phyloP scores from a whole-genome alignment of 2,888 invertebrate genomes.

The Phoronis australis region DNA sequence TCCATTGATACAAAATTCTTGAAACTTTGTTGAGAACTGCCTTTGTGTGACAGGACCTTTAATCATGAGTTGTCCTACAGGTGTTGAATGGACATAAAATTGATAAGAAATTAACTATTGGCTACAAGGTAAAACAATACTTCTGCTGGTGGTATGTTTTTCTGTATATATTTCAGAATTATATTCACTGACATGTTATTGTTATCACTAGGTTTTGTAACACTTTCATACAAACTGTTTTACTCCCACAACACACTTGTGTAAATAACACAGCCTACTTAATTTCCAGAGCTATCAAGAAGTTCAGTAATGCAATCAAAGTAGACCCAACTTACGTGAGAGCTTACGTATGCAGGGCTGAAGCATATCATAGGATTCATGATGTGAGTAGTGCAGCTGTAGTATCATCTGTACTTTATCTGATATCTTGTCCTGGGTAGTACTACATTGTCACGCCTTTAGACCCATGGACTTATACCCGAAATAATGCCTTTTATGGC shows the following conservation, averaged over 20 bases:
- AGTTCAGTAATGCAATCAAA: slow-evolving; percentile 46
- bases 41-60: no score
- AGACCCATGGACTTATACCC: no score
- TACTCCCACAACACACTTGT: no score
- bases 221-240: no score
- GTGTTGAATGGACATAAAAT: no score
- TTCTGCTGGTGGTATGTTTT: neutral
- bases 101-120: neutral
- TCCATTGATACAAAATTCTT: no score
- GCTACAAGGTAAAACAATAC: neutral
- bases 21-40: no score
- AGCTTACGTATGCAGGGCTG: slow-evolving; percentile 49
- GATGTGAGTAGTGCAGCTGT: slow-evolving; percentile 27
- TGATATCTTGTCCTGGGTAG: neutral
- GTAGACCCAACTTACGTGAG: slow-evolving; percentile 51
- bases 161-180: neutral
- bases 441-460: neutral
- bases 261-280: no score
- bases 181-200: neutral
- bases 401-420: neutral
- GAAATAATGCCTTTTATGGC: no score
- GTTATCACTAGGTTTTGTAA: no score
- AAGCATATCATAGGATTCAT: slow-evolving; percentile 46
- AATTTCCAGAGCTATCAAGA: slow-evolving; percentile 46
- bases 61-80: no score